A percentile compares a stretch with the other conserved stretches of the same genome.
phyloP scores from a whole-genome alignment of 1,140 invertebrate species.

The Conus ventricosus region DNA sequence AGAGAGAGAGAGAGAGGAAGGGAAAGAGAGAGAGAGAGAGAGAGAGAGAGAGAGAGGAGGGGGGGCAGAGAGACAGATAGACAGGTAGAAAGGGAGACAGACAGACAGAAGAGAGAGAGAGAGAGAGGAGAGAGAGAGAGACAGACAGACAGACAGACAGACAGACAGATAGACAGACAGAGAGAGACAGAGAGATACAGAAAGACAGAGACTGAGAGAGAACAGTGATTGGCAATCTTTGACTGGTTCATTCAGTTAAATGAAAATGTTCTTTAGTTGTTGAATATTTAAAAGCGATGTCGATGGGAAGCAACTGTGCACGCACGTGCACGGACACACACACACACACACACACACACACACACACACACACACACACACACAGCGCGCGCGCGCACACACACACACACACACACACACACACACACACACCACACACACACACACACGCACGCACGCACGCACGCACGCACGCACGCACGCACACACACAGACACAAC shows the following conservation, averaged over 20 bases:
- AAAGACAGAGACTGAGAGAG: not conserved
- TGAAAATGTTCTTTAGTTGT: too few species aligned
- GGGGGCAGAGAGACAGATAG: not conserved
- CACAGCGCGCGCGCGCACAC: not conserved
- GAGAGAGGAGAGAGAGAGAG: slow-evolving; percentile 8
- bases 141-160: not conserved
- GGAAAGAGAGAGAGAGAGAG: not conserved
- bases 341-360: slow-evolving; percentile 7
- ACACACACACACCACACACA: slow-evolving; percentile 27
- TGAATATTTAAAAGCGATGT: too few species aligned
- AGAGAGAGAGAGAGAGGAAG: not conserved
- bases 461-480: slow-evolving; percentile 1
- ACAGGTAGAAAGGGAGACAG: not conserved
- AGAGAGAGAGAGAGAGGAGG: not conserved
- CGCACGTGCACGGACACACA: not conserved
- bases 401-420: slow-evolving; percentile 24
- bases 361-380: not conserved
- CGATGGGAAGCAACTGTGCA: not conserved
- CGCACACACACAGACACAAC: slow-evolving; percentile 19
- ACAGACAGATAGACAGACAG: not conserved
- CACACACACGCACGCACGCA: slow-evolving; percentile 8
- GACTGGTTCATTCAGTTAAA: too few species aligned
- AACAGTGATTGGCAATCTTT: too few species aligned
- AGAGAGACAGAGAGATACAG: not conserved
- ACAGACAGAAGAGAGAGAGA: too few species aligned